phyloP scores from a whole-genome alignment of 2,113 vertebrate genomes.

The Aramus guarauna region DNA sequence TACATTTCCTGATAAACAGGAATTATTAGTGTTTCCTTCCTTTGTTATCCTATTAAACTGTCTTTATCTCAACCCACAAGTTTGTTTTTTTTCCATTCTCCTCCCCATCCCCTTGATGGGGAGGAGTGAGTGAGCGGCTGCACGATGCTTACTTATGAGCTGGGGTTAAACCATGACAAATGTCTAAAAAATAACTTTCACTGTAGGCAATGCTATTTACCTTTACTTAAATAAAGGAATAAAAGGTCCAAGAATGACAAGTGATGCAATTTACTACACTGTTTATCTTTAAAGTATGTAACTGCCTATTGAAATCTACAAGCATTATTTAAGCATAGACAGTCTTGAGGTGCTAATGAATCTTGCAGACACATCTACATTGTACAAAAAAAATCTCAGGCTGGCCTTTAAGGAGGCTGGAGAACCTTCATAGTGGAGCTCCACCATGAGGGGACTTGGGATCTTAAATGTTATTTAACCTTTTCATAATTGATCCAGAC shows the following conservation, averaged over 20 bases:
- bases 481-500: background rate
- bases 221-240: background rate
- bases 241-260: background rate
- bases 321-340: background rate
- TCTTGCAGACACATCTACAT: background rate
- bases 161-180: no score
- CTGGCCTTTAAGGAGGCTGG: background rate
- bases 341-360: background rate
- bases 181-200: background rate
- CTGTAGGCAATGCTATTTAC: background rate
- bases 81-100: no score
- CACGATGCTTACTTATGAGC: no score
- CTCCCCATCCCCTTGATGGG: no score
- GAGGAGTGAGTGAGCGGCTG: no score
- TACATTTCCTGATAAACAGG: no score
- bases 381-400: background rate
- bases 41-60: no score
- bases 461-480: rapidly evolving
- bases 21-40: no score
- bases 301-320: background rate
- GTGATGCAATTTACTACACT: background rate
- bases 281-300: background rate
- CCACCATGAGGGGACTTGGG: rapidly evolving
- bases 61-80: no score
- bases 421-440: background rate